A percentile compares a stretch with the other conserved stretches of the same genome.
Conservation (phyloP, 2,113 vertebrate genomes). For the Psittacula cyanocephala region DNA sequence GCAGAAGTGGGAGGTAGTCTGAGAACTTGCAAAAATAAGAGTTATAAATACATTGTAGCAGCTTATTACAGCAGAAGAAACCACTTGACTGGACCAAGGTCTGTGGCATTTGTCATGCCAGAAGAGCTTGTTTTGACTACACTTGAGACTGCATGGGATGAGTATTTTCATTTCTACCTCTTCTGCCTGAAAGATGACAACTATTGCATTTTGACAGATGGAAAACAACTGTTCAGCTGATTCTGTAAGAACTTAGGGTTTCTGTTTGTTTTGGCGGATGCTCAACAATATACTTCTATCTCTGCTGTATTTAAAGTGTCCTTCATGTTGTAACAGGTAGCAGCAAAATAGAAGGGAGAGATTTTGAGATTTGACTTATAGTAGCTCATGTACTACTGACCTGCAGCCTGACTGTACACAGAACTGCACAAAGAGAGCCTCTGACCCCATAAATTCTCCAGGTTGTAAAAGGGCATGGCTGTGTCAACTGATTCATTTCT, state of each 20-base stretch:
- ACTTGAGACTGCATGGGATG: neutral
- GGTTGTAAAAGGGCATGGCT: slow-evolving; percentile 52
- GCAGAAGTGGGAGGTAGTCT: neutral
- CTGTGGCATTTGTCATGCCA: neutral
- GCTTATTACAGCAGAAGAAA: neutral
- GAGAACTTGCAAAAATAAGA: neutral
- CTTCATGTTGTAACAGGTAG: neutral
- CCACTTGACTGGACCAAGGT: neutral
- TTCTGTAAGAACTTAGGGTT: neutral
- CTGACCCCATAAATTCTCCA: slow-evolving; percentile 26
- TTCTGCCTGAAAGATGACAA: neutral
- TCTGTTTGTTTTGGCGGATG: neutral
- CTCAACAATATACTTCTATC: neutral
- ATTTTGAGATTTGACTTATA: neutral
- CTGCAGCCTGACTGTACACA: slow-evolving; percentile 6
- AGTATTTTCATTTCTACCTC: neutral
- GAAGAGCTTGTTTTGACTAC: neutral
- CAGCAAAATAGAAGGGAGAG: neutral
- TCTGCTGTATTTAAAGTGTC: neutral
- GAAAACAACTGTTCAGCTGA: neutral
- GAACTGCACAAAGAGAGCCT: slow-evolving; percentile 1
- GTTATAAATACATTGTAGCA: neutral
- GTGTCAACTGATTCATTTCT: slow-evolving; percentile 61
- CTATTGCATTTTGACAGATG: neutral
- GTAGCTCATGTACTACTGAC: neutral